Evolutionary conservation across 2,797 vertebrate genomes (phyloP).

Genomic region (Emys orbicularis): DNA sequence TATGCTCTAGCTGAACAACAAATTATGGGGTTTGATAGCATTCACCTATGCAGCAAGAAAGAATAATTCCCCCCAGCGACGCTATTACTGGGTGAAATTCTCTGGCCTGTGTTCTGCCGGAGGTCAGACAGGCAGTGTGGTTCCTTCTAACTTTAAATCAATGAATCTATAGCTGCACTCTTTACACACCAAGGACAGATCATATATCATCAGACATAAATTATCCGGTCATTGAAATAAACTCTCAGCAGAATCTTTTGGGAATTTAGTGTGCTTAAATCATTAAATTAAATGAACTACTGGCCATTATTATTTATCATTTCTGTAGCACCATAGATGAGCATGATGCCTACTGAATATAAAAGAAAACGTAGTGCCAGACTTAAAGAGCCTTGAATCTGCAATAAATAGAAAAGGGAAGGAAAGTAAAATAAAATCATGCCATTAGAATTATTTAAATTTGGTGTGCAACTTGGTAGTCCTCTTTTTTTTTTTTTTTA

Average conservation of each 20-base stretch:
- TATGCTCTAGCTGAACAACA: not conserved
- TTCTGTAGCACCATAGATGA: not conserved
- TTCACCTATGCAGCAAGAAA: not conserved
- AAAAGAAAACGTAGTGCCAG: not conserved
- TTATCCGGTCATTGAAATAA: not conserved
- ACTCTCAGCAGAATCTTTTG: not conserved
- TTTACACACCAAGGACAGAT: not conserved
- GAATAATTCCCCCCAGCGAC: not conserved
- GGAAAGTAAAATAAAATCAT: not conserved
- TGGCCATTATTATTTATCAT: not conserved
- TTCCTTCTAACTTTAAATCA: not conserved
- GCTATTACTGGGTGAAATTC: not conserved
- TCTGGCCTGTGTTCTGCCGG: not conserved
- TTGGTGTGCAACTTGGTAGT: not conserved
- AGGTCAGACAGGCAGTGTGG: not conserved
- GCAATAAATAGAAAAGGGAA: not conserved
- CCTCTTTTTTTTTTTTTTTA: fast-evolving
- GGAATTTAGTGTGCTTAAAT: fast-evolving
- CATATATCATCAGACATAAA: not conserved
- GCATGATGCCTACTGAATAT: not conserved
- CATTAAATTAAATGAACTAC: not conserved
- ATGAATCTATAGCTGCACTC: not conserved
- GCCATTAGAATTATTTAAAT: not conserved
- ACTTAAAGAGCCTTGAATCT: not conserved
- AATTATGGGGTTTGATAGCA: not conserved